Evolutionary conservation across 1,140 invertebrate genomes (phyloP).

Genomic region (Calosoma granatense): DNA sequence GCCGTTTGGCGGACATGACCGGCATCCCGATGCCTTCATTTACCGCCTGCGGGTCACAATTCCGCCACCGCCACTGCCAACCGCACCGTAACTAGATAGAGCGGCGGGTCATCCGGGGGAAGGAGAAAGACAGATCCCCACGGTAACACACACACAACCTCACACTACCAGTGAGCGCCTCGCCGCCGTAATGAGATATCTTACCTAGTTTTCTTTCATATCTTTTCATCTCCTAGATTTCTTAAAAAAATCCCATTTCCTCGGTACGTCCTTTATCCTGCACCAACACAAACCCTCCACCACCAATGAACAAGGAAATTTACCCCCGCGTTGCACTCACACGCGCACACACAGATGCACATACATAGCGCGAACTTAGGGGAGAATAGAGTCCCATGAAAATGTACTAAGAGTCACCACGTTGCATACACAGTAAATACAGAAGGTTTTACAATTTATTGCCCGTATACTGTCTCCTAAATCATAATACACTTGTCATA

Average conservation of each 20-base stretch:
- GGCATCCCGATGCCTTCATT: conserved; percentile 3
- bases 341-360: no score
- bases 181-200: neutral
- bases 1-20: neutral
- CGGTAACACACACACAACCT: no score
- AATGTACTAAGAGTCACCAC: no score
- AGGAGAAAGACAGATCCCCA: neutral
- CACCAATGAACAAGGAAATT: neutral
- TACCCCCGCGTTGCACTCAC: no score
- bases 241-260: neutral
- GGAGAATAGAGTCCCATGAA: no score
- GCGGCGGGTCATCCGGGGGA: neutral
- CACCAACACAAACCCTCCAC: neutral
- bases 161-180: no score
- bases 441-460: no score
- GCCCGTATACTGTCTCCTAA: no score
- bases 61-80: neutral
- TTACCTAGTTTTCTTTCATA: neutral
- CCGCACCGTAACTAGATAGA: neutral
- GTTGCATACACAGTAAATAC: no score
- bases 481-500: no score
- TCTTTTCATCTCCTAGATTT: neutral
- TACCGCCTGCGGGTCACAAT: neutral
- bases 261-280: neutral
- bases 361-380: no score